A percentile compares a stretch with the other conserved stretches of the same genome.
These are phyloP conservation scores for Drosophila imparisetae DNA, from an alignment of 2,888 invertebrate genomes.

Conservation along the genomic window DNA sequence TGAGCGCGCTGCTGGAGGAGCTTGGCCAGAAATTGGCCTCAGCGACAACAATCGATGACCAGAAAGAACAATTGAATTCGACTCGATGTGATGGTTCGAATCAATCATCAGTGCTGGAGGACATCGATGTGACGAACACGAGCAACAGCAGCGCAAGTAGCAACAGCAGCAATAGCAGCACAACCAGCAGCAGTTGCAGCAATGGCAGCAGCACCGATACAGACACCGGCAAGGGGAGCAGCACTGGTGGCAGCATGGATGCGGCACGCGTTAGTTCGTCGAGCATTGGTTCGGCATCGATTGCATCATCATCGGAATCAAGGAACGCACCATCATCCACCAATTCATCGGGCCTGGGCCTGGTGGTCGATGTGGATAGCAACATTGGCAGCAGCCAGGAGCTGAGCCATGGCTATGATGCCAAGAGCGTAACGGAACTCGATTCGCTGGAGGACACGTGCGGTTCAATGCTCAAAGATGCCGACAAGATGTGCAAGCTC, in stretches of 20 bases:
- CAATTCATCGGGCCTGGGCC: constrained; percentile 59
- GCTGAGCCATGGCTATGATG: constrained; percentile 74
- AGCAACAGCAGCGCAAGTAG: constrained; percentile 60
- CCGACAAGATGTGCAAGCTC: constrained; percentile 87
- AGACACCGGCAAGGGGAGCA: constrained; percentile 68
- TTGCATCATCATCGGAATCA: constrained; percentile 54
- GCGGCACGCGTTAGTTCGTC: constrained; percentile 64
- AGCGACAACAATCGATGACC: constrained; percentile 32
- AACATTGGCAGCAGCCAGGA: constrained; percentile 62
- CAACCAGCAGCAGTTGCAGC: constrained; percentile 52
- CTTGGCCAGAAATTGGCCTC: constrained; percentile 47
- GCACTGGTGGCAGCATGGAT: constrained; percentile 60
- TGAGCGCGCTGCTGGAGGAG: constrained; percentile 55
- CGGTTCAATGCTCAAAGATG: constrained; percentile 77
- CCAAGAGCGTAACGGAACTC: constrained; percentile 78
- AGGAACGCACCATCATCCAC: constrained; percentile 48
- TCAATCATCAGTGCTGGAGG: constrained; percentile 54
- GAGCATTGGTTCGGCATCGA: constrained; percentile 57
- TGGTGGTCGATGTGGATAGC: constrained; percentile 77
- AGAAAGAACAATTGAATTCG: constrained; percentile 23
- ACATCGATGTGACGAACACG: constrained; percentile 63
- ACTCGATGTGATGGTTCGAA: constrained; percentile 60
- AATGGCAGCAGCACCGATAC: constrained; percentile 61
- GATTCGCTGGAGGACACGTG: constrained; percentile 84
- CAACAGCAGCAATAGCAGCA: constrained; percentile 46